These are phyloP conservation scores for Mirza zaza DNA, from an alignment of 2,113 vertebrate species.

Conservation along the genomic window DNA sequence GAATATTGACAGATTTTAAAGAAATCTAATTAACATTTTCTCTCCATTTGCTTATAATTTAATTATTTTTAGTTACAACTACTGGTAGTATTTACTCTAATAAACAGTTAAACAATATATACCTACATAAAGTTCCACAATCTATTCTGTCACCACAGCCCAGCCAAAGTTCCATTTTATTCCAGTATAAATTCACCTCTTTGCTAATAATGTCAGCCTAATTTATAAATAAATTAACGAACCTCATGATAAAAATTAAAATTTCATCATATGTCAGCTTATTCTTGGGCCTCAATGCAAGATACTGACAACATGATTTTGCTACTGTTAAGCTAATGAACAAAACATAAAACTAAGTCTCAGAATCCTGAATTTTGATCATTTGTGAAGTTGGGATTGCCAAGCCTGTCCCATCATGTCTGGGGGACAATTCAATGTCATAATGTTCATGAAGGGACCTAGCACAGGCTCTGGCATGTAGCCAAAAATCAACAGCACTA, in stretches of 20 bases:
- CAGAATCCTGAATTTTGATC: neutral
- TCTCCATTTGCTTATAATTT: neutral
- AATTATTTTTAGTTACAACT: neutral
- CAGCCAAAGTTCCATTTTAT: neutral
- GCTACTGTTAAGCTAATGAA: neutral
- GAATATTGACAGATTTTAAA: neutral
- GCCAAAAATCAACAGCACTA: constrained; percentile 9
- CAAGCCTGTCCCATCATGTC: neutral
- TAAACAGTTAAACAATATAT: neutral
- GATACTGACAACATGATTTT: neutral
- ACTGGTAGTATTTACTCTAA: neutral
- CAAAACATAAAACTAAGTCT: neutral
- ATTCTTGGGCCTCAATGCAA: neutral
- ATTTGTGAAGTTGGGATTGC: neutral
- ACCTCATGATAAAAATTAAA: neutral
- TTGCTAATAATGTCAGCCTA: neutral
- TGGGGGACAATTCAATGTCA: neutral
- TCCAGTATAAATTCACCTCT: neutral
- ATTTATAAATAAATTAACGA: neutral
- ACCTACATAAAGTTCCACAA: neutral
- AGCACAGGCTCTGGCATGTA: neutral
- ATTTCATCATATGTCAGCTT: neutral
- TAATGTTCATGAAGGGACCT: neutral
- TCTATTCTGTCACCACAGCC: neutral
- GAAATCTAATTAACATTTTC: neutral